phyloP scores from a whole-genome alignment of 2,888 invertebrate genomes.

The Diogma glabrata region DNA sequence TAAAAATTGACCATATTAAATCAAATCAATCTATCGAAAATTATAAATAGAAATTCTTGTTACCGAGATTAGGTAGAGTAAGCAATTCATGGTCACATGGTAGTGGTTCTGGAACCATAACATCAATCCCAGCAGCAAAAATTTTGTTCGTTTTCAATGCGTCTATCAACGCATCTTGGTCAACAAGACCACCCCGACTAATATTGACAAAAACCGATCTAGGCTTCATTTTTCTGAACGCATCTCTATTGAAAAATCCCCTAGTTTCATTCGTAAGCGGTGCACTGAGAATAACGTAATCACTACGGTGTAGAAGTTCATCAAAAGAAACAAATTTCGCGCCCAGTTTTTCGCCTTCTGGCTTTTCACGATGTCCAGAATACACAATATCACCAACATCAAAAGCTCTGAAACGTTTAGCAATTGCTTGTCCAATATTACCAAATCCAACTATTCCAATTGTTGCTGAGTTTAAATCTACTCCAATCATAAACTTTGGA shows the following conservation, averaged over 20 bases:
- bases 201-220: conserved; percentile 61
- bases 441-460: conserved; percentile 80
- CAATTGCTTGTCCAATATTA: conserved; percentile 63
- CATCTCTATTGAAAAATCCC: conserved; percentile 50
- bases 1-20: conserved; percentile 28
- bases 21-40: conserved; percentile 7
- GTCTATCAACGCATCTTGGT: conserved; percentile 67
- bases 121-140: conserved; percentile 83
- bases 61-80: conserved; percentile 37
- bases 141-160: conserved; percentile 65
- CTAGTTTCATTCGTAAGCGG: conserved; percentile 54
- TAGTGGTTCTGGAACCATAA: conserved; percentile 83
- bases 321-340: conserved; percentile 53
- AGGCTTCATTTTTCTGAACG: conserved; percentile 63
- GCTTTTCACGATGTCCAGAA: conserved; percentile 55
- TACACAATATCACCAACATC: conserved; percentile 61
- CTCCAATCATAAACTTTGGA: conserved; percentile 61
- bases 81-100: conserved; percentile 49
- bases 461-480: conserved; percentile 62
- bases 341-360: conserved; percentile 45
- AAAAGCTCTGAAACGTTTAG: conserved; percentile 60
- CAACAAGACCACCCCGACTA: conserved; percentile 55
- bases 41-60: conserved; percentile 27
- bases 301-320: conserved; percentile 51
- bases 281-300: conserved; percentile 56